Conservation (phyloP, 2,113 vertebrate species). For the Psephotus haematonotus region DNA sequence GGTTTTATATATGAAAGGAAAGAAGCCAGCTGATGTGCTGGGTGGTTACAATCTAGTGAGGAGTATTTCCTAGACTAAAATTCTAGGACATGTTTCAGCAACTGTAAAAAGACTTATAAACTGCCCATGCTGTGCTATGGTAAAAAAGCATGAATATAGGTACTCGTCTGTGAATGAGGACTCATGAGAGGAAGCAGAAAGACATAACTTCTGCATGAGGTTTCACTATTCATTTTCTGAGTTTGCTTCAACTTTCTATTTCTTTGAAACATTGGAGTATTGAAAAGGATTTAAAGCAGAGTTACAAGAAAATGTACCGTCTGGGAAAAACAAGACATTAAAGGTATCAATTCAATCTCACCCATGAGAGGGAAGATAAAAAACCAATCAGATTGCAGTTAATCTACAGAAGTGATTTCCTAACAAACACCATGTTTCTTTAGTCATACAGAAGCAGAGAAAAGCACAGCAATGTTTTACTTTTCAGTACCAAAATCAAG, state of each 20-base stretch:
- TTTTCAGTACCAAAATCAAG: not conserved
- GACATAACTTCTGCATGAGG: not conserved
- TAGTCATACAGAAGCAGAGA: not conserved
- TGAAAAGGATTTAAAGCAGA: not conserved
- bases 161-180: accelerated
- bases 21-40: not conserved
- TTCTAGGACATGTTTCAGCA: not conserved
- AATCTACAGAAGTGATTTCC: not conserved
- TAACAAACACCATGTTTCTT: not conserved
- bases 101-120: not conserved
- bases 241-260: not conserved
- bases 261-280: not conserved
- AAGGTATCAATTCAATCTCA: not conserved
- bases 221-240: not conserved
- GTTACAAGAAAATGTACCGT: not conserved
- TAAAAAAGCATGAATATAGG: not conserved
- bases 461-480: not conserved
- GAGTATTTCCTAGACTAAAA: not conserved
- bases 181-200: not conserved
- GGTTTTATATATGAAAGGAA: not conserved
- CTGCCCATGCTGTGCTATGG: accelerated
- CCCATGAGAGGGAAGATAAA: not conserved
- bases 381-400: not conserved
- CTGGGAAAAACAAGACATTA: not conserved
- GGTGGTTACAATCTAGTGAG: not conserved